A percentile compares a stretch with the other conserved stretches of the same genome.
Conservation (phyloP, 2,888 invertebrate genomes). For the Invenusta paracnida region DNA sequence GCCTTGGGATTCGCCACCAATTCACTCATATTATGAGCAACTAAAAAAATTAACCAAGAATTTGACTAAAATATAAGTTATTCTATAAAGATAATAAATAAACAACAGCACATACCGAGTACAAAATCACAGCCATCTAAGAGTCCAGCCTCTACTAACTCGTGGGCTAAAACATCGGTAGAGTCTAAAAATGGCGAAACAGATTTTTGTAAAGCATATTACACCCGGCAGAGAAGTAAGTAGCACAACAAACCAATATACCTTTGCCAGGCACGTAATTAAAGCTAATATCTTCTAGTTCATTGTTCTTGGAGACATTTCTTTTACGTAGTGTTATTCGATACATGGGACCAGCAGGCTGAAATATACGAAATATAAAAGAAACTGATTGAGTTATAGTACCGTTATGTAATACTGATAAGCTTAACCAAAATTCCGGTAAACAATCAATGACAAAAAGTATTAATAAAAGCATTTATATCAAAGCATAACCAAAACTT, state of each 20-base stretch:
- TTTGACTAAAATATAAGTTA: background rate
- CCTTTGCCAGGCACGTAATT: background rate
- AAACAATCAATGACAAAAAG: too few species aligned
- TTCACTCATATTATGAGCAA: conserved; percentile 31
- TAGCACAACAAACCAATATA: background rate
- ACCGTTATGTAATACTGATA: too few species aligned
- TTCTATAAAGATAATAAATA: background rate
- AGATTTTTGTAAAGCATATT: background rate
- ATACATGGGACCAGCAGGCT: background rate
- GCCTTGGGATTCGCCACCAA: conserved; percentile 8
- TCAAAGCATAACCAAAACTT: too few species aligned
- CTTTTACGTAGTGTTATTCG: background rate
- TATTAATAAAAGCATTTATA: too few species aligned
- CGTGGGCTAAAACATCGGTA: conserved; percentile 31
- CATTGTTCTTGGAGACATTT: background rate
- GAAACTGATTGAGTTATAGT: too few species aligned
- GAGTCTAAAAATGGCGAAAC: background rate
- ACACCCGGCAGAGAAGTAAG: too few species aligned
- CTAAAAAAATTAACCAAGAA: background rate
- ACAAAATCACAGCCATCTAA: conserved; percentile 33
- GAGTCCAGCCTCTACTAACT: conserved; percentile 28
- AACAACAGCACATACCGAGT: conserved; percentile 6
- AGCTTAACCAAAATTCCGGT: too few species aligned
- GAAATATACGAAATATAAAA: too few species aligned
- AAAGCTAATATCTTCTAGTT: background rate